Percentiles rank a stretch among this genome's conserved stretches.
Conservation (phyloP, 2,797 vertebrate genomes). For the Zonotrichia albicollis region DNA sequence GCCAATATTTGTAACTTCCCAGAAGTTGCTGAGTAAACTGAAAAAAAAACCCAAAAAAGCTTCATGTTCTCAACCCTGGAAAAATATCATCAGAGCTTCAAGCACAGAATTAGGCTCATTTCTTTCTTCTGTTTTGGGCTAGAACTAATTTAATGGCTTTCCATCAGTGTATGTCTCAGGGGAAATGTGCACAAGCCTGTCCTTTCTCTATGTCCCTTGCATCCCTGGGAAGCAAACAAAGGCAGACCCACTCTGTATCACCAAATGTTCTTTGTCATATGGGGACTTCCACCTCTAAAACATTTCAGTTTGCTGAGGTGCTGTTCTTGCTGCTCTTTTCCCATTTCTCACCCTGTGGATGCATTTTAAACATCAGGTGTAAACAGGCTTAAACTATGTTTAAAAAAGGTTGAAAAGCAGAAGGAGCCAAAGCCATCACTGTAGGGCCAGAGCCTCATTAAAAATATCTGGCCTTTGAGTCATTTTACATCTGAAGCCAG, state of each 20-base stretch:
- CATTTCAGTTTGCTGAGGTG: not conserved
- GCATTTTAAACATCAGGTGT: not conserved
- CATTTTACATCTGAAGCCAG: not conserved
- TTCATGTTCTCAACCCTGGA: not conserved
- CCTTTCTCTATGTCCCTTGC: not conserved
- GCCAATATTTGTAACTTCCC: constrained; percentile 13
- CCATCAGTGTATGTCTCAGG: not conserved
- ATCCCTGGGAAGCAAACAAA: not conserved
- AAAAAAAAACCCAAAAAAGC: not conserved
- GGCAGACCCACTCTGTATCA: not conserved
- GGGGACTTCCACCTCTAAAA: not conserved
- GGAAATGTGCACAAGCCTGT: not conserved
- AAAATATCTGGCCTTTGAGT: not conserved
- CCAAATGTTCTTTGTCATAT: fast-evolving
- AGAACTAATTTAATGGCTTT: not conserved
- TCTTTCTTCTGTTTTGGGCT: not conserved
- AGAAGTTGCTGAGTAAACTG: not conserved
- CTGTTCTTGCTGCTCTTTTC: not conserved
- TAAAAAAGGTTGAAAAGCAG: not conserved
- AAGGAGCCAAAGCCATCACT: not conserved
- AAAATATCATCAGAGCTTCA: constrained; percentile 16
- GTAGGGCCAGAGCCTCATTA: not conserved
- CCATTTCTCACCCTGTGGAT: not conserved
- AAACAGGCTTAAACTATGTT: not conserved
- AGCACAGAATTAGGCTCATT: not conserved